These are phyloP conservation scores for Hylyphantes graminicola DNA, from an alignment of 1,140 invertebrate species.

Conservation along the genomic window DNA sequence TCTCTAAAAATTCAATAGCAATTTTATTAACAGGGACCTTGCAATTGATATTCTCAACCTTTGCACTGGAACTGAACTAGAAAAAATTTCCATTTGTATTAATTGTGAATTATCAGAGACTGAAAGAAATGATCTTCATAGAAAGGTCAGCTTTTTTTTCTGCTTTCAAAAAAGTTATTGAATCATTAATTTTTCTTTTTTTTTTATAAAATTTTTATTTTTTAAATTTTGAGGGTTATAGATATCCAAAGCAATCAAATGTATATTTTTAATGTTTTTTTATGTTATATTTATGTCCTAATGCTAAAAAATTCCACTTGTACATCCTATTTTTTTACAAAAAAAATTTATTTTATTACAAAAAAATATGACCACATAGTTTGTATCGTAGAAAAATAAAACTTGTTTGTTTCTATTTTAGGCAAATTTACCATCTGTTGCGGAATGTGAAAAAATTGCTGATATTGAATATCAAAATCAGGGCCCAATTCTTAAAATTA, in stretches of 20 bases:
- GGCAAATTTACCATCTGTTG: constrained; percentile 66
- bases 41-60: constrained; percentile 66
- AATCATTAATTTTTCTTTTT: too few species aligned
- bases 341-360: too few species aligned
- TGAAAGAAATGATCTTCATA: constrained; percentile 66
- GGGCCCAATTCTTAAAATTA: constrained; percentile 63
- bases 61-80: constrained; percentile 63
- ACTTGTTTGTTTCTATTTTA: constrained; percentile 37
- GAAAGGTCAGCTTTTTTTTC: constrained; percentile 53
- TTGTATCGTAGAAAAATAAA: too few species aligned
- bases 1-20: background rate
- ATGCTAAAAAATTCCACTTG: background rate
- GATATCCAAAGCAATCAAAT: background rate
- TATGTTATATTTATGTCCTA: background rate
- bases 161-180: background rate
- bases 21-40: constrained; percentile 64
- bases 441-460: constrained; percentile 64
- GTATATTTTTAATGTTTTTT: background rate
- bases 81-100: constrained; percentile 65
- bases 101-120: constrained; percentile 65
- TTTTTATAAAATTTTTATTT: background rate
- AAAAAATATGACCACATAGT: too few species aligned
- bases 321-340: too few species aligned
- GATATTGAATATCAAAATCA: constrained; percentile 60
- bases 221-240: background rate